Percentiles rank a stretch among this genome's conserved stretches.
Conservation (phyloP, 2,888 invertebrate species). For the Volucella bombylans region DNA sequence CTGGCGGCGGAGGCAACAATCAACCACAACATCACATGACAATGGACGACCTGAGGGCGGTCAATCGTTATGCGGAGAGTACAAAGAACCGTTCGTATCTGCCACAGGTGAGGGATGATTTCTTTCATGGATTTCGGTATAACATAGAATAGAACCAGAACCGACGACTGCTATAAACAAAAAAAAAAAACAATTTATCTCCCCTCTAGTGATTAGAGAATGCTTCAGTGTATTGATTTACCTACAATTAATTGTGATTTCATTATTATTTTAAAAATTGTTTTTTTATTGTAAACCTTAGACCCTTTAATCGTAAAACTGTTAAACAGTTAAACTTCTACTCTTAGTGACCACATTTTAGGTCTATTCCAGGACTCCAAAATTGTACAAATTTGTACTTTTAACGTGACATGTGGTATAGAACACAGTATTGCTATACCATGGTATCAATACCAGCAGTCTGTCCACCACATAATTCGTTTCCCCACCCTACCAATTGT, state of each 20-base stretch:
- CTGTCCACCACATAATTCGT: constrained; percentile 3
- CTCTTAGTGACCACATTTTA: constrained; percentile 62
- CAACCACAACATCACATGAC: constrained; percentile 86
- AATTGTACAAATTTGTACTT: no score
- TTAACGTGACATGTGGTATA: no score
- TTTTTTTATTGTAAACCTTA: no score
- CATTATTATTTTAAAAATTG: constrained; percentile 27
- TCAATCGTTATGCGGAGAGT: constrained; percentile 95
- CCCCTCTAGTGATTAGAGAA: constrained; percentile 58
- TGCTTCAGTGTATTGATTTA: background rate
- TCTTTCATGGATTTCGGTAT: constrained; percentile 82
- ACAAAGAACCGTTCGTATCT: constrained; percentile 95
- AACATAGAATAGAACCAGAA: constrained; percentile 74
- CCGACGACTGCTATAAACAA: constrained; percentile 63
- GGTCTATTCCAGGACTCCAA: no score
- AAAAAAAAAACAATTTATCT: no score
- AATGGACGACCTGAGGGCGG: constrained; percentile 91
- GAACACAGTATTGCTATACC: no score
- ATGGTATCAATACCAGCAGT: no score
- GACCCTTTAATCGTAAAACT: no score
- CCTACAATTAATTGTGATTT: constrained; percentile 35
- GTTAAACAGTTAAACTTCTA: constrained; percentile 33
- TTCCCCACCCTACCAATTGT: background rate
- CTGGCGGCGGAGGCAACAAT: constrained; percentile 74
- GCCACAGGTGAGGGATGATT: constrained; percentile 89